Evolutionary conservation across 2,888 invertebrate genomes (phyloP).

Genomic region (Trileptium ribeirensis): DNA sequence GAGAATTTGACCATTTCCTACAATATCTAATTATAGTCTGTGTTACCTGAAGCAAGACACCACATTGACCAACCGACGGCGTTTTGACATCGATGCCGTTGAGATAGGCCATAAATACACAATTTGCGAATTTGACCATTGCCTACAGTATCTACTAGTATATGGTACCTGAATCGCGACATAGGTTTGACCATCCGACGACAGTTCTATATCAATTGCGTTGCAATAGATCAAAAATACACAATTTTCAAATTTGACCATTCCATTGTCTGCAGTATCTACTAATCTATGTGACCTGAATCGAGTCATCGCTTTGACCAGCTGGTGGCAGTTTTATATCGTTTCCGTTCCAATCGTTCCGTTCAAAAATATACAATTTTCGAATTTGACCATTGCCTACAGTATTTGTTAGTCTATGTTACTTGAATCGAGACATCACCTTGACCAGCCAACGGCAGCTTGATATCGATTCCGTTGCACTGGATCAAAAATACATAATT

Average conservation of each 20-base stretch:
- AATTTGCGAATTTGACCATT: too few relatives aligned
- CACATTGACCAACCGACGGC: neutral
- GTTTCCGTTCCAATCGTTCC: neutral
- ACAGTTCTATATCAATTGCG: neutral
- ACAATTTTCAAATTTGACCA: conserved; percentile 37
- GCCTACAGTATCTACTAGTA: too few relatives aligned
- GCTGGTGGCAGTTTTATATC: neutral
- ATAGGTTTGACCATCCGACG: neutral
- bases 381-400: too few relatives aligned
- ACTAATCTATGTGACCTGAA: neutral
- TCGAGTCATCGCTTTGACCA: neutral
- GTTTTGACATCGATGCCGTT: neutral
- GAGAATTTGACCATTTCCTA: too few relatives aligned
- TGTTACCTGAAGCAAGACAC: neutral
- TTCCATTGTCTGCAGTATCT: too few relatives aligned
- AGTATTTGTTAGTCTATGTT: too few relatives aligned
- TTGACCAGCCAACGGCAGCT: neutral
- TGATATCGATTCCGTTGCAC: neutral
- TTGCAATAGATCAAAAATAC: neutral
- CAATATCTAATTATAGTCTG: too few relatives aligned
- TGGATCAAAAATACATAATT: neutral
- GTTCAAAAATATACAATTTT: too few relatives aligned
- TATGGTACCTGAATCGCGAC: neutral
- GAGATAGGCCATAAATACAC: neutral
- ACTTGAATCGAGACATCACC: neutral